Percentiles rank a stretch among this genome's conserved stretches.
These are phyloP conservation scores for Belonocnema kinseyi DNA, from an alignment of 1,140 invertebrate genomes.

Conservation along the genomic window DNA sequence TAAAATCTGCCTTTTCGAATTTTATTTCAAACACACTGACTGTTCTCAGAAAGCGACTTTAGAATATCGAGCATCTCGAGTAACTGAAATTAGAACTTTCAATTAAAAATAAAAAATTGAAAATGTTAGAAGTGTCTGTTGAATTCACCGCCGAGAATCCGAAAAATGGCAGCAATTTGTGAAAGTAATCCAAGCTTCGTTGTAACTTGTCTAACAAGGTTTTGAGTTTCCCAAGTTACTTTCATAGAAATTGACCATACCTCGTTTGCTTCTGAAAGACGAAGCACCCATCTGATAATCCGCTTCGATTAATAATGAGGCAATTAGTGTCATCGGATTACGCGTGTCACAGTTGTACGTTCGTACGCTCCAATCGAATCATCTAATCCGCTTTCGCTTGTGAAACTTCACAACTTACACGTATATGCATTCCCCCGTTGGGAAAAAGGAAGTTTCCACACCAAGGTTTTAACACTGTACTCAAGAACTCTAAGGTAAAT, in stretches of 20 bases:
- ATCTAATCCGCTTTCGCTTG: conserved; percentile 1
- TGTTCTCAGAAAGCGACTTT: too few relatives aligned
- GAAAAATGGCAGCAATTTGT: conserved; percentile 19
- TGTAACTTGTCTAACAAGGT: not conserved
- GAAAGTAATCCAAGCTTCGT: not conserved
- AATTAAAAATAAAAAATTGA: conserved; percentile 5
- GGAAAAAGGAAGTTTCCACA: not conserved
- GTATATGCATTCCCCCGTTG: not conserved
- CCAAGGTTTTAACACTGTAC: not conserved
- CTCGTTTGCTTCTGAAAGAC: not conserved
- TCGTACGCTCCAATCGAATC: not conserved
- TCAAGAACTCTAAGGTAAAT: not conserved
- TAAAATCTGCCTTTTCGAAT: too few relatives aligned
- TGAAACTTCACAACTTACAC: not conserved
- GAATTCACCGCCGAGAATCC: not conserved
- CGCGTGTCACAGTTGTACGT: not conserved
- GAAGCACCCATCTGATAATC: not conserved
- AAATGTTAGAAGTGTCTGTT: not conserved
- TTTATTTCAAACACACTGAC: too few relatives aligned
- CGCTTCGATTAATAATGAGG: conserved; percentile 1
- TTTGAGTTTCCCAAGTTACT: not conserved
- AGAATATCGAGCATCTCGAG: not conserved
- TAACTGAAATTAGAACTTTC: conserved; percentile 3
- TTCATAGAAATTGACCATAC: not conserved
- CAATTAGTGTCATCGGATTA: conserved; percentile 7